phyloP scores from a whole-genome alignment of 2,113 vertebrate species.

The Sorex fumeus region DNA sequence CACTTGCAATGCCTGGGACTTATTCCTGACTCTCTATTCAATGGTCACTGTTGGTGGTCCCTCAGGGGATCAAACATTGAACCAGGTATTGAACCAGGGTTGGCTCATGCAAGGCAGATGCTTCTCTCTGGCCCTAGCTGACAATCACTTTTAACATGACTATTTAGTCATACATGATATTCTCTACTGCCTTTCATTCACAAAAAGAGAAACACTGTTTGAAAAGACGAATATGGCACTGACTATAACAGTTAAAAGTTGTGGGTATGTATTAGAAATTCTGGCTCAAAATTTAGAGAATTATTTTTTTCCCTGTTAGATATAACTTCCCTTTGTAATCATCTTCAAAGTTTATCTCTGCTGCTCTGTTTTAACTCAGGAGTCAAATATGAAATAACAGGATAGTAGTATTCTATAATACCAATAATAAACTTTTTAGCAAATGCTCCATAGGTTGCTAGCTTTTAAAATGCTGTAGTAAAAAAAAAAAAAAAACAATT shows the following conservation, averaged over 20 bases:
- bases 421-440: background rate
- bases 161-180: conserved; percentile 40
- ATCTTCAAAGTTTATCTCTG: conserved; percentile 58
- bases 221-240: conserved; percentile 42
- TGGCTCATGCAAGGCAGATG: too few species aligned
- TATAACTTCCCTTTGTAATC: conserved; percentile 45
- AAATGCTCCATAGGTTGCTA: background rate
- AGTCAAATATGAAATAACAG: conserved; percentile 33
- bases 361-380: conserved; percentile 43
- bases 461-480: conserved; percentile 19
- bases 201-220: conserved; percentile 18
- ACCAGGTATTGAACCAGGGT: background rate
- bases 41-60: too few species aligned
- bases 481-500: background rate
- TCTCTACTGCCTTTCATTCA: conserved; percentile 39
- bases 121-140: too few species aligned
- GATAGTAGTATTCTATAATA: conserved; percentile 18
- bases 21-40: too few species aligned
- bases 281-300: conserved; percentile 67
- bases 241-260: conserved; percentile 8
- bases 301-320: conserved; percentile 46
- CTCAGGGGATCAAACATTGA: too few species aligned
- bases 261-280: conserved; percentile 36
- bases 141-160: conserved; percentile 4
- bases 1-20: too few species aligned